These are phyloP conservation scores for Heterotilapia buettikoferi DNA, from an alignment of 2,113 vertebrate genomes.

Conservation along the genomic window DNA sequence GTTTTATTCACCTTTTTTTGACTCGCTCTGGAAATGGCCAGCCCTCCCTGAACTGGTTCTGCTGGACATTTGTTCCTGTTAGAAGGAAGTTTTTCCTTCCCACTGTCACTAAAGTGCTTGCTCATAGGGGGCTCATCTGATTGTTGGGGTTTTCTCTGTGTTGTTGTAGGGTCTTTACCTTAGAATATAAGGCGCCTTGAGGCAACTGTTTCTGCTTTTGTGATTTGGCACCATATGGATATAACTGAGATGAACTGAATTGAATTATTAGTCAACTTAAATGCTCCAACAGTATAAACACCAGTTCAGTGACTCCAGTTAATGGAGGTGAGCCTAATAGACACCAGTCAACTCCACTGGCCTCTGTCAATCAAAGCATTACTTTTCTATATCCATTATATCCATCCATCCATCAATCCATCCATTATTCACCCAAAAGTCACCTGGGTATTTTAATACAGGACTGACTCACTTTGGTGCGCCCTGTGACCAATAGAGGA, in stretches of 20 bases:
- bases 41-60: background rate
- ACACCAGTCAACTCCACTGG: background rate
- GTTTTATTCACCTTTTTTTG: background rate
- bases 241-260: background rate
- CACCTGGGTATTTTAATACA: background rate
- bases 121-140: background rate
- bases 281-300: background rate
- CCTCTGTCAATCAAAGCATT: background rate
- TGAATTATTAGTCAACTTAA: background rate
- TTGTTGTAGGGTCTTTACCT: background rate
- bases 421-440: background rate
- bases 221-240: background rate
- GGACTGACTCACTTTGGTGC: background rate
- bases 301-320: background rate
- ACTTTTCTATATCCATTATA: background rate
- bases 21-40: background rate
- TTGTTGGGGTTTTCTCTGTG: background rate
- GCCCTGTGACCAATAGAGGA: background rate
- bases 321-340: background rate
- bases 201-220: background rate
- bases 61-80: background rate
- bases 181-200: background rate
- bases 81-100: rapidly evolving
- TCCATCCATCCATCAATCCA: background rate
- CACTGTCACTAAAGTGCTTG: background rate